Conservation (phyloP, 1,140 invertebrate species). For the Saccostrea echinata region DNA sequence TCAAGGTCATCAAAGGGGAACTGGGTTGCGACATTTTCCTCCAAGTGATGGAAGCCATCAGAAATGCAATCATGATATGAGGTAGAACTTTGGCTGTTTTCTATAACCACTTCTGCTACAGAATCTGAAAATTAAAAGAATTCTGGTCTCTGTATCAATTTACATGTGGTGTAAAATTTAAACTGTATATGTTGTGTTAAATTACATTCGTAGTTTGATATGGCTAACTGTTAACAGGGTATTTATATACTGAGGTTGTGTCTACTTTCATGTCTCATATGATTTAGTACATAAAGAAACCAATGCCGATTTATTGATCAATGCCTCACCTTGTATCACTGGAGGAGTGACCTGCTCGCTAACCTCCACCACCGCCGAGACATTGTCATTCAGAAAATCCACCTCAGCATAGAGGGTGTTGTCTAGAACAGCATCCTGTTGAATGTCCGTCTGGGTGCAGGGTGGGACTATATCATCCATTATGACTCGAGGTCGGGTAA, state of each 20-base stretch:
- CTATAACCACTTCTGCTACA: background rate
- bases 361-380: background rate
- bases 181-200: too few relatives aligned
- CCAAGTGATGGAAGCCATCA: constrained; percentile 37
- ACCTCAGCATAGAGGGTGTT: background rate
- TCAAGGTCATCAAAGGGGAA: background rate
- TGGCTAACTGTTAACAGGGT: too few relatives aligned
- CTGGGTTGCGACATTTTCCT: background rate
- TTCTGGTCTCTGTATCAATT: background rate
- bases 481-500: background rate
- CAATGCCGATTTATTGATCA: background rate
- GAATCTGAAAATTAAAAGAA: background rate
- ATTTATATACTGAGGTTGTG: too few relatives aligned
- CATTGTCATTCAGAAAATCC: background rate
- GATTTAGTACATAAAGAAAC: too few relatives aligned
- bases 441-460: background rate
- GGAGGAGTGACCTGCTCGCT: background rate
- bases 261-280: too few relatives aligned
- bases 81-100: background rate
- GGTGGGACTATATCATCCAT: background rate
- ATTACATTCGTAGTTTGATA: too few relatives aligned
- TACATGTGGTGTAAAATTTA: too few relatives aligned
- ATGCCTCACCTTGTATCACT: background rate
- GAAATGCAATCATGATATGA: constrained; percentile 1
- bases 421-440: background rate